Evolutionary conservation across 1,140 invertebrate genomes (phyloP).

Genomic region (Sinella curviseta): DNA sequence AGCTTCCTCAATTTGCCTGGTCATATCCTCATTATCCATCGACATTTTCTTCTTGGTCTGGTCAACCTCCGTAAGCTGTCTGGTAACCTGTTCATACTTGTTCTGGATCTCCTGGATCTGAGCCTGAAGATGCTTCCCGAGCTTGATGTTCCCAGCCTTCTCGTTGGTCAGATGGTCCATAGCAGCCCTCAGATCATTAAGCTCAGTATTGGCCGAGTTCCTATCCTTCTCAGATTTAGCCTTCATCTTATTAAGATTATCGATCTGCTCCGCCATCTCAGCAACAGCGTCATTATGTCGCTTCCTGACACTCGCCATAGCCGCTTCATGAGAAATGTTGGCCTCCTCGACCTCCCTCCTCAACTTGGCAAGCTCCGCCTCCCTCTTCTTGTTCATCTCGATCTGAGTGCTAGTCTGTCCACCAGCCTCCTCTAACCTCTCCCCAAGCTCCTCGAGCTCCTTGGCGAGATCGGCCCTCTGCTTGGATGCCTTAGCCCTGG

Average conservation of each 20-base stretch:
- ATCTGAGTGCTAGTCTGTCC: conserved; percentile 97
- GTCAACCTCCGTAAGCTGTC: conserved; percentile 92
- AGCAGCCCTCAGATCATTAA: conserved; percentile 83
- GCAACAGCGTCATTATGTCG: conserved; percentile 98
- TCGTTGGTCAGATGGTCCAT: conserved; percentile 86
- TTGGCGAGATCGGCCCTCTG: conserved; percentile 92
- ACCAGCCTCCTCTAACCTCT: conserved; percentile 96
- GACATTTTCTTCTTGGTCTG: conserved; percentile 94
- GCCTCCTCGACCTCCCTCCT: conserved; percentile 95
- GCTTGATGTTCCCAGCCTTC: conserved; percentile 94
- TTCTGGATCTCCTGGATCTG: conserved; percentile 90
- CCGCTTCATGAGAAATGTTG: conserved; percentile 96
- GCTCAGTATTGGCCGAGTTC: conserved; percentile 79
- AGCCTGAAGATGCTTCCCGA: conserved; percentile 90
- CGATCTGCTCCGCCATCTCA: conserved; percentile 98
- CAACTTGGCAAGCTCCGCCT: conserved; percentile 95
- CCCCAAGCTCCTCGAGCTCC: conserved; percentile 93
- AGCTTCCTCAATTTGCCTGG: conserved; percentile 92
- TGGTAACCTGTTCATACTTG: conserved; percentile 93
- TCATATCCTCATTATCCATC: conserved; percentile 92
- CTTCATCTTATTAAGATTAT: conserved; percentile 98
- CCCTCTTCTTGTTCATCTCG: conserved; percentile 99
- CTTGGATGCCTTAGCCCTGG: conserved; percentile 94
- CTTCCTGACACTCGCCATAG: conserved; percentile 90
- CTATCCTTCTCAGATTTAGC: conserved; percentile 91